Base-by-base conservation (phyloP, 2,113 vertebrate genomes). In the Percina caprodes region DNA sequence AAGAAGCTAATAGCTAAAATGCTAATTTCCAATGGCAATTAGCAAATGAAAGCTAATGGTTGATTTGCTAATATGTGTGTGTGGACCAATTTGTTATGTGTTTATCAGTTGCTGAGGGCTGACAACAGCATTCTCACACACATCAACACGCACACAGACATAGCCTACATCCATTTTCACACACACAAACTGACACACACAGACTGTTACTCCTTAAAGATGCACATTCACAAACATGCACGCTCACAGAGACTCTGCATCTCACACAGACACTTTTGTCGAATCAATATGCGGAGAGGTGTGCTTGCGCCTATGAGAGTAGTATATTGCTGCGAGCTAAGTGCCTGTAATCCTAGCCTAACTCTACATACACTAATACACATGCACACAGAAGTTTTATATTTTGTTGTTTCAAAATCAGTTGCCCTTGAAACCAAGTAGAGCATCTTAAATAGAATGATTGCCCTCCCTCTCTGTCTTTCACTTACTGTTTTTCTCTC, bases 241-340 rank as follows among this genome's bases (percentile, higher is more conserved):
- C 68, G 80, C 71, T 75, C 65, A 75, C 46, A 6, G 12, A 84
- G 48, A 62, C 66, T 33, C 58, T 42, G 23, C 23, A 30, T 75
- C 60, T 68, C 77, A 49, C 80, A 69, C 58, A 62, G 67, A 86
- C 61, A 65, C 72, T 82, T 66, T 79, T 58, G 65, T 82, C 84
- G 83, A 66, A 92, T 93, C 87, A 83, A 88, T 87, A 93, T 92
- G 89, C 90, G 23, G 45, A 66, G 75, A 76, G 63, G 75, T 84
- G 69, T 60, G 66, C 69, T 66, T 5, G 39, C 6, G 76, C 78
- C 77, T 88, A 63, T 83, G 80, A 90, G 90, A 90, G 76, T 75
- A 89, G 81, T 91, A 85, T 89, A 90, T 92, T 42, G 78, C 88
- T 88, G 83, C 77, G 88, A 88, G 89, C 79, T 88, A 91, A 93